Base-by-base conservation (phyloP, 2,113 vertebrate genomes). In the Phalacrocorax brasilianus region DNA sequence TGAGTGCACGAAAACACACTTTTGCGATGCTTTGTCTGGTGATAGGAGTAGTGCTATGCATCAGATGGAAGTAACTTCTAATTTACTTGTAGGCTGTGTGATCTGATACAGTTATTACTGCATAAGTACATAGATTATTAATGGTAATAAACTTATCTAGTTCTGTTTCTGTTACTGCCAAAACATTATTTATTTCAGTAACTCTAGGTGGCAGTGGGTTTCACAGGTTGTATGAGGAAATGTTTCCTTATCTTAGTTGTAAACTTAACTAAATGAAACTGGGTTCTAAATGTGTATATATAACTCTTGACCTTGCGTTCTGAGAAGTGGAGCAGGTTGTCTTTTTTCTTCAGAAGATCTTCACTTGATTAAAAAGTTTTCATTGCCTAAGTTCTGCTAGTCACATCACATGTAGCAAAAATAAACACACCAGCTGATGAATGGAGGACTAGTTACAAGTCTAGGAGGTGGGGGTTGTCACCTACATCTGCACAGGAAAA, bases 341-440 rank as follows among this genome's bases (percentile, higher is more conserved):
- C 47, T 73, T 85, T 91, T 88, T 88, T 58, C 63, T 90, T 88
- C 32, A 18, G 26, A 83, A 95, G 75, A 91, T 92, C 75, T 91
- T 93, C 75, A 88, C 59, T 95, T 91, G 86, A 91, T 93, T 96
- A 84, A 95, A 94, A 93, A 92, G 86, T 95, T 93, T 96, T 92
- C 68, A 21, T 91, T 96, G 83, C 94, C 42, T 38, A 35, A 94
- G 66, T 97, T 96, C 56, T 95, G 33, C 89, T 87, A 81, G 87
- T 91, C 91, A 95, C 76, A 85, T 91, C 87, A 72, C 66, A 67
- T 78, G 28, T 1, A 95, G 84, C 62, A 75, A 95, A 97, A 97
- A 95, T 96, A 97, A 97, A 95, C 87, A 93, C 30, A 61, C 21
- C 14, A 58, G 21, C 89, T 95, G 89, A 92, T 91, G 80, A 85